These are phyloP conservation scores for Drosophila cyrtoloma DNA, from an alignment of 2,888 invertebrate genomes.

Conservation along the genomic window DNA sequence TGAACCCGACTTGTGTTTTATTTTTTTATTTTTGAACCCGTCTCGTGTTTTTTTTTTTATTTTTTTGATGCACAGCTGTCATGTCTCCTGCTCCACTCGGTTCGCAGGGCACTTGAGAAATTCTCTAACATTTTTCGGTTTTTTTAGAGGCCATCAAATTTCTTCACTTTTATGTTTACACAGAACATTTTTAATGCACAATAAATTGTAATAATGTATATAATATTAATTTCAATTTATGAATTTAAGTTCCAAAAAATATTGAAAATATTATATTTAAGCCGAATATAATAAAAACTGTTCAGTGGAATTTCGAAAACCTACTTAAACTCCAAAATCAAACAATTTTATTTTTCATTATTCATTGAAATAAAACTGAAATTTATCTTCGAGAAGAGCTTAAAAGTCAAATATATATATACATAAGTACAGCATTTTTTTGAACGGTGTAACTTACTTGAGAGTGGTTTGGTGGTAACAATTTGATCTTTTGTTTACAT, in stretches of 20 bases:
- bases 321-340: not conserved
- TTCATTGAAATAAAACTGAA: not conserved
- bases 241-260: not conserved
- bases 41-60: not conserved
- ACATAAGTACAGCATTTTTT: not conserved
- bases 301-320: not conserved
- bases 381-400: not conserved
- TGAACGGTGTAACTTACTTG: conserved; percentile 3
- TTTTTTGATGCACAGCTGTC: conserved; percentile 59
- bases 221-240: no score
- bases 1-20: conserved; percentile 10
- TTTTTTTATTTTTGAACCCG: conserved; percentile 25
- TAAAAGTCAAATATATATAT: not conserved
- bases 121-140: conserved; percentile 13
- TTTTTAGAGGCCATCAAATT: conserved; percentile 30
- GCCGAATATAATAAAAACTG: not conserved
- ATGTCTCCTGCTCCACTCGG: conserved; percentile 31
- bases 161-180: not conserved
- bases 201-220: not conserved
- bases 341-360: not conserved
- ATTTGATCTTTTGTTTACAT: conserved; percentile 71
- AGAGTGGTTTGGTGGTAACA: conserved; percentile 31
- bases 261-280: not conserved
- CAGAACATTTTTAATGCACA: not conserved
- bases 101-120: conserved; percentile 48